phyloP scores from a whole-genome alignment of 2,797 vertebrate species.

The Sebastes trivittatus region DNA sequence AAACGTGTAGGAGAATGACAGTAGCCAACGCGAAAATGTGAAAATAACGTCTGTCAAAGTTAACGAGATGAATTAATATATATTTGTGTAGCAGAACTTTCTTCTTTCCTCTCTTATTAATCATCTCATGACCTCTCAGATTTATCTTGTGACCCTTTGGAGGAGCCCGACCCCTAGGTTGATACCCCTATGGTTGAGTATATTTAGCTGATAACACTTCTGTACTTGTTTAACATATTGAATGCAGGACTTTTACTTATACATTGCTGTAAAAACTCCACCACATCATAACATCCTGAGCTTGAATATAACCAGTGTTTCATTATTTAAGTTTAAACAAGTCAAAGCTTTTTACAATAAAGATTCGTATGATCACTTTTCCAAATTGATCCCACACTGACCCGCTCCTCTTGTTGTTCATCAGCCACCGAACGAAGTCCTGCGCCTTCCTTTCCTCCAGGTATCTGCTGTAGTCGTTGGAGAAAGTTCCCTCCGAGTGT shows the following conservation, averaged over 20 bases:
- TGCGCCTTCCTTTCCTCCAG: conserved; percentile 93
- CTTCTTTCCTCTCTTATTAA: too few species aligned
- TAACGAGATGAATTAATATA: too few species aligned
- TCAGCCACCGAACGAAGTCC: conserved; percentile 96
- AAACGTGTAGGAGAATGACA: too few species aligned
- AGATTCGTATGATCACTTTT: neutral
- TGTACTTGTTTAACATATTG: neutral
- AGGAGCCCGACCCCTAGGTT: neutral
- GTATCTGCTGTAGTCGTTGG: conserved; percentile 98
- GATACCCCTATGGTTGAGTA: too few species aligned
- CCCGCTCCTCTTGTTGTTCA: conserved; percentile 95
- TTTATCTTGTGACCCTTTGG: neutral
- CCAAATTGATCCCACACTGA: conserved; percentile 66
- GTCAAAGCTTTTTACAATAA: neutral
- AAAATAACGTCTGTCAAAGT: too few species aligned
- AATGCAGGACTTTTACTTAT: neutral
- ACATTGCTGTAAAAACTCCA: neutral
- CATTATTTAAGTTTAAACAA: neutral
- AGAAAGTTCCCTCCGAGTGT: conserved; percentile 97
- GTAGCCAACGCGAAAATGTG: too few species aligned
- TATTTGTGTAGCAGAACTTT: too few species aligned
- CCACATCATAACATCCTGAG: too few species aligned
- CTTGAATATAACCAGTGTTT: neutral
- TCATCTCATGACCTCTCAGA: neutral
- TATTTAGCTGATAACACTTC: neutral